These are phyloP conservation scores for Passer montanus DNA, from an alignment of 2,113 vertebrate genomes.

Conservation along the genomic window DNA sequence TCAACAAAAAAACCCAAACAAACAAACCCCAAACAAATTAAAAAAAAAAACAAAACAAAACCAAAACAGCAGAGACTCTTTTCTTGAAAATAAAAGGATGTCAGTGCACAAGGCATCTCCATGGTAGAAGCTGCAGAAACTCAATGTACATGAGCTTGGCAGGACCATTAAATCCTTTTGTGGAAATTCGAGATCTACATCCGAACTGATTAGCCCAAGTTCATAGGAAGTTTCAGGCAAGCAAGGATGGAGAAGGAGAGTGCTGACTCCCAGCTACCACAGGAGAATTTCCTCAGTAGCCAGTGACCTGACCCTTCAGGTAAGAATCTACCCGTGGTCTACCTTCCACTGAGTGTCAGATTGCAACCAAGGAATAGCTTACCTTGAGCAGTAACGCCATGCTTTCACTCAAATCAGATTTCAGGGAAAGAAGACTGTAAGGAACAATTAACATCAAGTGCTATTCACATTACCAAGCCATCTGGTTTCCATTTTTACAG, in stretches of 20 bases:
- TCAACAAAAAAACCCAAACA: background rate
- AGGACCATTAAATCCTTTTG: background rate
- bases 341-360: slow-evolving; percentile 39
- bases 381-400: slow-evolving; percentile 45
- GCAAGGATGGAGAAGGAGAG: background rate
- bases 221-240: background rate
- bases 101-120: background rate
- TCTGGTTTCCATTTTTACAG: slow-evolving; percentile 60
- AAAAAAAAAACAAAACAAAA: no score
- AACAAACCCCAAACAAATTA: no score
- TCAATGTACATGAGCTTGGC: background rate
- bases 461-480: slow-evolving; percentile 59
- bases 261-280: background rate
- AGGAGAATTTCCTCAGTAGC: background rate
- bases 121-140: background rate
- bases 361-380: slow-evolving; percentile 37
- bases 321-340: slow-evolving; percentile 36
- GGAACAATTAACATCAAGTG: slow-evolving; percentile 62
- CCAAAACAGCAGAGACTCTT: background rate
- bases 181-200: background rate
- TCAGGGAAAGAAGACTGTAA: slow-evolving; percentile 27
- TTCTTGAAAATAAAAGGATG: background rate
- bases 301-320: slow-evolving; percentile 6
- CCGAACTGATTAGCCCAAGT: background rate
- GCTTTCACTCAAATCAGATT: slow-evolving; percentile 49